phyloP scores from a whole-genome alignment of 2,113 vertebrate species.

The Paradisaea rubra region DNA sequence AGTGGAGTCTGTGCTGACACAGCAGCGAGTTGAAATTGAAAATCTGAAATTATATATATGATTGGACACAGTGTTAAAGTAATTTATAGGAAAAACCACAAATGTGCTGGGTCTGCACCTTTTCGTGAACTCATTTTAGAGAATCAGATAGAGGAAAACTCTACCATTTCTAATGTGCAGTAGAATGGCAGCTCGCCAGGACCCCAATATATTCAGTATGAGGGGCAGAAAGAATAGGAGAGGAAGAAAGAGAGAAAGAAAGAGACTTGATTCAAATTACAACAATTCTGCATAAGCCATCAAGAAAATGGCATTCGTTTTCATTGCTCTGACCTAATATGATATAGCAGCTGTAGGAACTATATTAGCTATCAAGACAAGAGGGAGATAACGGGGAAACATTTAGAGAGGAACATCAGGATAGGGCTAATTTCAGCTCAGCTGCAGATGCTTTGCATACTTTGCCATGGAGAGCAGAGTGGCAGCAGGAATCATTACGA shows the following conservation, averaged over 20 bases:
- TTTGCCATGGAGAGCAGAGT: slow-evolving; percentile 15
- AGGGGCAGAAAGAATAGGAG: slow-evolving; percentile 52
- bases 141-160: slow-evolving; percentile 85
- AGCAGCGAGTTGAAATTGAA: slow-evolving; percentile 88
- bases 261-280: slow-evolving; percentile 77
- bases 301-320: slow-evolving; percentile 75
- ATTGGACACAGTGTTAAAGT: slow-evolving; percentile 89
- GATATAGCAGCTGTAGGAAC: slow-evolving; percentile 59
- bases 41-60: slow-evolving; percentile 90
- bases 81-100: slow-evolving; percentile 86
- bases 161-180: slow-evolving; percentile 83
- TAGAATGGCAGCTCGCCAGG: slow-evolving; percentile 79
- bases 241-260: slow-evolving; percentile 17
- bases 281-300: slow-evolving; percentile 78
- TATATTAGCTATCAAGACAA: slow-evolving; percentile 72
- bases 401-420: slow-evolving; percentile 31
- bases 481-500: slow-evolving; percentile 12
- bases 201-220: slow-evolving; percentile 68
- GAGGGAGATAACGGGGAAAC: slow-evolving; percentile 69
- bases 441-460: neutral
- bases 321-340: slow-evolving; percentile 75
- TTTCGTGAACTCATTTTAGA: slow-evolving; percentile 83
- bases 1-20: slow-evolving; percentile 86
- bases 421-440: slow-evolving; percentile 50
- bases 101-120: slow-evolving; percentile 88